Base-by-base conservation (phyloP, 2,797 vertebrate species). In the Enteromius paludinosus region DNA sequence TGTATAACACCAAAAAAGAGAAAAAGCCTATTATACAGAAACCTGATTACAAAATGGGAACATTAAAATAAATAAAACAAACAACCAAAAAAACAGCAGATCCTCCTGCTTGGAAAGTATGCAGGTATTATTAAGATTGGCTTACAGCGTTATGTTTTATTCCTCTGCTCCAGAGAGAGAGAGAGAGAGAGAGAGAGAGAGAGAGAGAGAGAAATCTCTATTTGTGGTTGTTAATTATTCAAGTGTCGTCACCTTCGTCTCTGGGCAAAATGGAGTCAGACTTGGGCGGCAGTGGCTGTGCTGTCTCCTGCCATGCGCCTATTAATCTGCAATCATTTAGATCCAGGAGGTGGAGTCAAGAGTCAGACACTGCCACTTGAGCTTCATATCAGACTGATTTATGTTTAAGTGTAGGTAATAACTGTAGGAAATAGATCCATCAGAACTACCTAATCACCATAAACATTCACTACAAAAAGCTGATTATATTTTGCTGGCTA, bases 201-300 rank as follows among this genome's bases (percentile, higher is more conserved):
- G 49, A 74, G 49, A 30, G 66, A 61, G 49, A 25, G 30, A n/a
- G 30, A 85, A 47, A 47, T 71, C 69, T 82, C 69, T 71, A 71
- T 85, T 85, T 78, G 61, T 47, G 28, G 62, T 49, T 76, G 71
- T 85, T 87, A 87, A 85, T 87, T 85, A 83, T 87, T 78, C 76
- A 85, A 75, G 71, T 61, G 33, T 70, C 62, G 17, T 85, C 41
- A 64, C 83, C 64, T 79, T 80, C 38, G n/a, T 65, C 74, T 77
- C 65, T 80, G 45, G 69, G 54, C 71, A 70, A 74, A 43, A 77
- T 41, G 28, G 54, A 82, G 71, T 81, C 73, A 70, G 78, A 54
- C 33, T 73, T 65, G 47, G 61, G 70, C 17, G 70, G 45, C 17
- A 35, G 41, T 45, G 47, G 15, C 65, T 78, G 20, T 79, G 33